Evolutionary conservation across 2,797 vertebrate genomes (phyloP).

Genomic region (Paguma larvata): DNA sequence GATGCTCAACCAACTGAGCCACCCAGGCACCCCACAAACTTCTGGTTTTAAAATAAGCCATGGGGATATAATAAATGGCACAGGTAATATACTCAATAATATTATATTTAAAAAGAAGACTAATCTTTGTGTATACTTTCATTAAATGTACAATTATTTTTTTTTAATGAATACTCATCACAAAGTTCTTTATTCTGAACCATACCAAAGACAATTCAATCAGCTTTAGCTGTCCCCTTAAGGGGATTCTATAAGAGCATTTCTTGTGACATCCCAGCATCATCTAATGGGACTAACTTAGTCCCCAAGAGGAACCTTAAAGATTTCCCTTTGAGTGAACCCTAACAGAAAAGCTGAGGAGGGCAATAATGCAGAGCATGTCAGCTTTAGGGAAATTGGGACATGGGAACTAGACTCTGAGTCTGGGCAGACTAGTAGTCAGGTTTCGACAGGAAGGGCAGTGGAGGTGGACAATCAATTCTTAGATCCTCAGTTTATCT

Average conservation of each 20-base stretch:
- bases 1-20: no score
- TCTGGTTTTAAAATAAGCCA: background rate
- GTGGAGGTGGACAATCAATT: background rate
- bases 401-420: background rate
- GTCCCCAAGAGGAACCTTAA: background rate
- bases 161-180: background rate
- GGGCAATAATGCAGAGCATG: background rate
- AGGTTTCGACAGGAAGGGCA: background rate
- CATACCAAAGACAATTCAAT: background rate
- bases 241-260: background rate
- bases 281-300: background rate
- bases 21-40: background rate
- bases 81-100: background rate
- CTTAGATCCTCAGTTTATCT: background rate
- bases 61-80: background rate
- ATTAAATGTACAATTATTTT: background rate
- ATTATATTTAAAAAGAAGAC: background rate
- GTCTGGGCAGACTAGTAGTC: background rate
- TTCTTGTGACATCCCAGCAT: background rate
- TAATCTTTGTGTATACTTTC: background rate
- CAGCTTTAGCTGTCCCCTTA: background rate
- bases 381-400: background rate
- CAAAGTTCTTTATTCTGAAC: constrained; percentile 5
- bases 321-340: background rate
- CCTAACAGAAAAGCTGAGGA: background rate